Conservation (phyloP, 2,797 vertebrate species). For the Gorsachius magnificus region DNA sequence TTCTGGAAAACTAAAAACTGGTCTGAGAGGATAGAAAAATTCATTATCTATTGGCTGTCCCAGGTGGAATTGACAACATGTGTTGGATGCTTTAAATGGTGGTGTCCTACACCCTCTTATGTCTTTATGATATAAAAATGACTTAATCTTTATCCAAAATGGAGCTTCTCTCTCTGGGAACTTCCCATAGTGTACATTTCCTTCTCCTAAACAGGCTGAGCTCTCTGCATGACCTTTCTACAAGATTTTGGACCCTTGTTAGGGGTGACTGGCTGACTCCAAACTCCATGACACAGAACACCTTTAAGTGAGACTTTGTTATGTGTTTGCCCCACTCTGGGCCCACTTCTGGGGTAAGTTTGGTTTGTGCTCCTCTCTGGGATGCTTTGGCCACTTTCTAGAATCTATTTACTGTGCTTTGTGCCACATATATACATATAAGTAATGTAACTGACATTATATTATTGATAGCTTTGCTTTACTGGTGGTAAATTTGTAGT, state of each 20-base stretch:
- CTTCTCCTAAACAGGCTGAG: background rate
- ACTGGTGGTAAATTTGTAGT: background rate
- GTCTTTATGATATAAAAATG: background rate
- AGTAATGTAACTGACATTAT: background rate
- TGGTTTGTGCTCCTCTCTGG: background rate
- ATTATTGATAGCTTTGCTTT: background rate
- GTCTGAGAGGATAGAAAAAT: background rate
- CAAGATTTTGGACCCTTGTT: background rate
- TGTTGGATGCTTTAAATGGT: background rate
- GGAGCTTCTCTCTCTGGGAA: background rate
- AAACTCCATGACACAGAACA: accelerated
- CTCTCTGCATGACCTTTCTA: background rate
- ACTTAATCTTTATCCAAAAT: background rate
- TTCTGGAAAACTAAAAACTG: background rate
- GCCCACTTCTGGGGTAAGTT: background rate
- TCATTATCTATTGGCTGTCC: background rate
- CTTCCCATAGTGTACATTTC: background rate
- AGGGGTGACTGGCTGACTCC: background rate
- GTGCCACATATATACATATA: background rate
- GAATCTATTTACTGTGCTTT: background rate
- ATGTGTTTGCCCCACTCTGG: background rate
- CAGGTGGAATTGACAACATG: background rate
- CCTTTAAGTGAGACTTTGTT: background rate
- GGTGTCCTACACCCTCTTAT: background rate
- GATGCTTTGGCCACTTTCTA: background rate